Base-by-base conservation (phyloP, 2,797 vertebrate genomes). In the Staurois parvus region DNA sequence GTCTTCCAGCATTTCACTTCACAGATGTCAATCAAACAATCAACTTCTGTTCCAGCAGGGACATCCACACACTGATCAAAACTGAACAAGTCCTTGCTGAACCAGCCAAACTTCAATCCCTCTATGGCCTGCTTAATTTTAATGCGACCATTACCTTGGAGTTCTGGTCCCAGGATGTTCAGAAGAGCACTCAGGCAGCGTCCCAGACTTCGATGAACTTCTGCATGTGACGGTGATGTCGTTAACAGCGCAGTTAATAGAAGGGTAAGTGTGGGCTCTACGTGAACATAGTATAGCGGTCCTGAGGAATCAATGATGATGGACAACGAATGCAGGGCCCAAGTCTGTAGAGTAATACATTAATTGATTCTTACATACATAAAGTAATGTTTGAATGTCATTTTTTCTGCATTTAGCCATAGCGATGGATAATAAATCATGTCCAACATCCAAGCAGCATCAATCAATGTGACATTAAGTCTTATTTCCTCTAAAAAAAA, bases 261-360 rank as follows among this genome's bases (percentile, higher is more conserved):
- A 62, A 98, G 94, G 29, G 94, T 92, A 64, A 99, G 94, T 83
- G 95, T 96, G 1, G 96, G 89, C 87, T 97, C 96, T 70, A 96
- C 92, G 11, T 98, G 97, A 68, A 89, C 79, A 0, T 95, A 92
- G 77, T 95, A 98, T 77, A 97, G 88, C 48, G 95, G 92, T 1
- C 97, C 96, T 15, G 96, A 94, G 83, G 96, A 93, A 88, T 99
- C 98, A 67, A 97, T 91, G 56, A 96, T 88, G 79, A 97, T 76
- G 9, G 97, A 96, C 19, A 99, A 92, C 28, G 97, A 96, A 87
- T 98, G 97, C 37, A 99, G 92, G 26, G 97, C 95, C 96, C 97
- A 99, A 26, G 94, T 94, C 98, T 99, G 91, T 75, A 89, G 91
- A 90, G 67, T 6, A 83, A 34, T 87, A 21, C 42, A 45, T 45